Evolutionary conservation across 2,888 invertebrate species (phyloP).

Genomic region (Epirrhoe alternata): DNA sequence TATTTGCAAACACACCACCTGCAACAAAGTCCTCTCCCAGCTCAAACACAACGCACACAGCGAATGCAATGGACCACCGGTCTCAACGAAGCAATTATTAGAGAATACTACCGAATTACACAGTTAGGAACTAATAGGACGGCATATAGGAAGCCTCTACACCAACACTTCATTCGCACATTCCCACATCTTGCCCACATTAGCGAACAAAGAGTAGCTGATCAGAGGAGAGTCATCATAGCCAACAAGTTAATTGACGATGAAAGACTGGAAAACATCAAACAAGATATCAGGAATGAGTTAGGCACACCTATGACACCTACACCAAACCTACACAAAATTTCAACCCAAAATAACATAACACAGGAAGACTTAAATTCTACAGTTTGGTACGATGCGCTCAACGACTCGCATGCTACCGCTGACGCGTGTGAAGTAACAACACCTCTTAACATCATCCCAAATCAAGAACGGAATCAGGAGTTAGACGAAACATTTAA

Average conservation of each 20-base stretch:
- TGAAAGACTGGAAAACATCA: background rate
- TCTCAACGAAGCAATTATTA: slow-evolving; percentile 20
- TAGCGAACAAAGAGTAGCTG: slow-evolving; percentile 23
- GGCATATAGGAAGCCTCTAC: slow-evolving; percentile 14
- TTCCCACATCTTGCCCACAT: slow-evolving; percentile 19
- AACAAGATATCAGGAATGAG: slow-evolving; percentile 1
- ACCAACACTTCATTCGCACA: slow-evolving; percentile 7
- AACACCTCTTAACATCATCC: too few species aligned
- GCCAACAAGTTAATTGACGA: slow-evolving; percentile 13
- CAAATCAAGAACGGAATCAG: background rate
- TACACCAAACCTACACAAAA: background rate
- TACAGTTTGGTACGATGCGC: background rate
- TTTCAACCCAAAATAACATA: too few species aligned
- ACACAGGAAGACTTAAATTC: background rate
- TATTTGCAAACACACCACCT: background rate
- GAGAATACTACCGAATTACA: slow-evolving; percentile 20
- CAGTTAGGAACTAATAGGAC: slow-evolving; percentile 22
- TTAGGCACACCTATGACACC: slow-evolving; percentile 4
- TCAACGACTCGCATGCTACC: too few species aligned
- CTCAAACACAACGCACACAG: background rate
- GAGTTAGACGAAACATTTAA: background rate
- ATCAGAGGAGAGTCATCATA: slow-evolving; percentile 23
- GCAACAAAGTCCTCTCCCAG: background rate
- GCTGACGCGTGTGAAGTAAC: too few species aligned
- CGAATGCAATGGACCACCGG: slow-evolving; percentile 22